Conservation (phyloP, 2,888 invertebrate genomes). For the Mythimna ferrago region DNA sequence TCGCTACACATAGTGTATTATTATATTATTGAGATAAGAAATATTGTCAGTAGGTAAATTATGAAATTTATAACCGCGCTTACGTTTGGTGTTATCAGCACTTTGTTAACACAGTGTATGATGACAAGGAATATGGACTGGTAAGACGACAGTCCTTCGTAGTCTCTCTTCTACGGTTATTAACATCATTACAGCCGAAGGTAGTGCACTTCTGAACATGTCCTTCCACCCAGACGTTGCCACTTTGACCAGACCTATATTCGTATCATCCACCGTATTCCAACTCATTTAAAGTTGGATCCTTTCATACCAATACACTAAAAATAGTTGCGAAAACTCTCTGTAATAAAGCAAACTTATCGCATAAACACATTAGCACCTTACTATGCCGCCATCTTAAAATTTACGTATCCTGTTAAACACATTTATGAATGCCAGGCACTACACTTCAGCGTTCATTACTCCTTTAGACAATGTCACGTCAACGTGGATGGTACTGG, state of each 20-base stretch:
- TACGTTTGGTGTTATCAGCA: constrained; percentile 1
- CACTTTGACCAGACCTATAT: background rate
- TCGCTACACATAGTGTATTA: background rate
- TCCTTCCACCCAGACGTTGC: background rate
- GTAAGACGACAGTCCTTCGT: background rate
- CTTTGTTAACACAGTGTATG: background rate
- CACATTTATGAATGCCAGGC: background rate
- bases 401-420: background rate
- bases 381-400: constrained; percentile 13
- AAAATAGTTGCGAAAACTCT: background rate
- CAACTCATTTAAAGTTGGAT: background rate
- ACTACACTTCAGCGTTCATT: constrained; percentile 7
- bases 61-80: background rate
- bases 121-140: no score
- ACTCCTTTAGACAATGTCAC: background rate
- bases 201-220: background rate
- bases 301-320: no score
- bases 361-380: background rate
- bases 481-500: background rate
- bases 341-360: background rate
- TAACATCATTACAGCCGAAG: background rate
- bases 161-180: background rate
- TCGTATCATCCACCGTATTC: background rate
- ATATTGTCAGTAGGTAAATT: background rate
- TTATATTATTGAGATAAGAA: constrained; percentile 24